Evolutionary conservation across 2,888 invertebrate genomes (phyloP).

Genomic region (Eueremaeus valkanovi): DNA sequence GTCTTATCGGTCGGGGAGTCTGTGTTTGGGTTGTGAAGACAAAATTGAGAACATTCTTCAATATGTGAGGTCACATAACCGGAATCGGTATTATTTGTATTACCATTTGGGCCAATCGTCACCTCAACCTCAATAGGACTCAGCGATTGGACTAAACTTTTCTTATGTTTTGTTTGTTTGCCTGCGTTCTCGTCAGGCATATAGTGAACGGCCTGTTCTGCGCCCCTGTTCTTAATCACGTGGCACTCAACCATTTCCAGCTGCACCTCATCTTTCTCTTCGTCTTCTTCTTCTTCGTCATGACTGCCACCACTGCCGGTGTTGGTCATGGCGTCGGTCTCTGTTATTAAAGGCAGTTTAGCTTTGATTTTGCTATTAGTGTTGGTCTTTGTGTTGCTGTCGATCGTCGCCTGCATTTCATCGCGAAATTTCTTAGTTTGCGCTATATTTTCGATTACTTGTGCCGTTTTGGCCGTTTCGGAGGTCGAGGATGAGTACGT

Average conservation of each 20-base stretch:
- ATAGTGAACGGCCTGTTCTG: slow-evolving; percentile 63
- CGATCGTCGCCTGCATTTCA: neutral
- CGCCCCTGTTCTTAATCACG: slow-evolving; percentile 53
- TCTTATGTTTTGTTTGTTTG: neutral
- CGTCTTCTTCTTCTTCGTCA: slow-evolving; percentile 49
- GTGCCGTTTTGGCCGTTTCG: slow-evolving; percentile 25
- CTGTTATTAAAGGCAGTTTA: slow-evolving; percentile 41
- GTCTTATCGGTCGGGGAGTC: slow-evolving; percentile 27
- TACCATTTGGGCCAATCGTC: slow-evolving; percentile 30
- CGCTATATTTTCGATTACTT: slow-evolving; percentile 39
- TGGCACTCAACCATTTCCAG: slow-evolving; percentile 46
- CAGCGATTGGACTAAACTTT: slow-evolving; percentile 63
- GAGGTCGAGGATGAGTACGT: neutral
- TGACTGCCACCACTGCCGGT: slow-evolving; percentile 79
- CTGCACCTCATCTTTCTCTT: slow-evolving; percentile 49
- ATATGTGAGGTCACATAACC: slow-evolving; percentile 65
- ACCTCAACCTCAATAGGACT: slow-evolving; percentile 59
- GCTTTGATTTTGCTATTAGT: neutral
- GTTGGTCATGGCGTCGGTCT: slow-evolving; percentile 55
- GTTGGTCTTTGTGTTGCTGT: neutral
- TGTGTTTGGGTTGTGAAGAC: slow-evolving; percentile 36
- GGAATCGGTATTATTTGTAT: slow-evolving; percentile 66
- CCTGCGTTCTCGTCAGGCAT: neutral
- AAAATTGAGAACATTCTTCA: slow-evolving; percentile 34
- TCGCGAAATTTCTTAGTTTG: slow-evolving; percentile 3